These are phyloP conservation scores for Argopecten irradians DNA, from an alignment of 1,140 invertebrate genomes.

Conservation along the genomic window DNA sequence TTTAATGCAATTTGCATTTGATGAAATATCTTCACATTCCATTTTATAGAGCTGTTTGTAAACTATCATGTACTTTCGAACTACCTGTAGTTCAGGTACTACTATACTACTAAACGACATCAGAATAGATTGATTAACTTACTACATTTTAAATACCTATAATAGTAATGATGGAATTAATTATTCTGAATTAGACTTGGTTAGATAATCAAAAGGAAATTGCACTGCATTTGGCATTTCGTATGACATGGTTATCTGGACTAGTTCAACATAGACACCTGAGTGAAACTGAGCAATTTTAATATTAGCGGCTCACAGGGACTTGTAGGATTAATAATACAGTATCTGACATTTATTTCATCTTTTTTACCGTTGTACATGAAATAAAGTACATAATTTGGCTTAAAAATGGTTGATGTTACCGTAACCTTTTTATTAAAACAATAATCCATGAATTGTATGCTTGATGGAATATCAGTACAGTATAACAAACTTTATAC, in stretches of 20 bases:
- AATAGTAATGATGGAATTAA: background rate
- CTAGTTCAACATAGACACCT: conserved; percentile 10
- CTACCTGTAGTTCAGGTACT: background rate
- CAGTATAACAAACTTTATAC: background rate
- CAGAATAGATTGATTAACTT: background rate
- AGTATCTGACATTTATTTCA: background rate
- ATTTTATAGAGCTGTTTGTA: background rate
- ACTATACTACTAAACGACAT: background rate
- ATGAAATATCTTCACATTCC: background rate
- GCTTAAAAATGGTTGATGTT: background rate
- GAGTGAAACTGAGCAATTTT: conserved; percentile 21
- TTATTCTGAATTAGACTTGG: background rate
- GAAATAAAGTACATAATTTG: background rate
- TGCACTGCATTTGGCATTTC: conserved; percentile 20
- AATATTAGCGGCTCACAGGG: background rate
- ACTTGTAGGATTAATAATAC: background rate
- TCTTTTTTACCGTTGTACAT: background rate
- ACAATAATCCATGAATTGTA: background rate
- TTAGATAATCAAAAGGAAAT: background rate
- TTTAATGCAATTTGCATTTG: background rate
- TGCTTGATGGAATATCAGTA: background rate
- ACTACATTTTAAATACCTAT: background rate
- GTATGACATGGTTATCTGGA: background rate
- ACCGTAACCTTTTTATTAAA: too few species aligned
- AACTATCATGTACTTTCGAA: background rate